Evolutionary conservation across 1,140 invertebrate species (phyloP).

Genomic region (Euschistus heros): DNA sequence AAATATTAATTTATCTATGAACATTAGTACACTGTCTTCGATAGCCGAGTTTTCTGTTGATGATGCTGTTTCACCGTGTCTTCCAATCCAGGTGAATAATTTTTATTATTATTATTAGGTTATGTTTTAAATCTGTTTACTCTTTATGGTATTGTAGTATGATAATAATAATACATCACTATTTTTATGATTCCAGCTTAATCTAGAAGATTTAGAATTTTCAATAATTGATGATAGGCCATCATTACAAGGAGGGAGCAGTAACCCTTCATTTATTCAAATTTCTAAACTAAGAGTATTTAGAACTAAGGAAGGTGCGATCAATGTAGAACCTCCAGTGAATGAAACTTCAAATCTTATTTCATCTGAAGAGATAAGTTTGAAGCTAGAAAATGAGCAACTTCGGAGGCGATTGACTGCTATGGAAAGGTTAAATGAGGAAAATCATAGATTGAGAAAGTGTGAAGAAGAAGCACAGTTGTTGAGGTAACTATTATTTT

Average conservation of each 20-base stretch:
- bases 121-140: too few relatives aligned
- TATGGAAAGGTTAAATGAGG: constrained; percentile 50
- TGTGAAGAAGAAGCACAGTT: constrained; percentile 22
- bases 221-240: constrained; percentile 69
- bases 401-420: constrained; percentile 45
- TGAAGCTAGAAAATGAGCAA: constrained; percentile 52
- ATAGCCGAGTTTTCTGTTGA: constrained; percentile 75
- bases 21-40: constrained; percentile 68
- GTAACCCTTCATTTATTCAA: constrained; percentile 59
- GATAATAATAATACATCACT: too few relatives aligned
- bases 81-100: constrained; percentile 59
- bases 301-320: constrained; percentile 55
- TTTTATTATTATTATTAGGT: constrained; percentile 21
- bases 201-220: constrained; percentile 54
- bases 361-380: constrained; percentile 18
- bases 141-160: constrained; percentile 19
- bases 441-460: constrained; percentile 45
- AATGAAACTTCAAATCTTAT: neutral
- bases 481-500: constrained; percentile 15
- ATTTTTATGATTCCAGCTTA: constrained; percentile 39
- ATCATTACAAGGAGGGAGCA: constrained; percentile 52
- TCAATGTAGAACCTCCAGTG: constrained; percentile 53
- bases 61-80: constrained; percentile 63
- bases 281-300: constrained; percentile 56
- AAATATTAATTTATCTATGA: constrained; percentile 56